Evolutionary conservation across 2,797 vertebrate genomes (phyloP).

Genomic region (Periparus ater): DNA sequence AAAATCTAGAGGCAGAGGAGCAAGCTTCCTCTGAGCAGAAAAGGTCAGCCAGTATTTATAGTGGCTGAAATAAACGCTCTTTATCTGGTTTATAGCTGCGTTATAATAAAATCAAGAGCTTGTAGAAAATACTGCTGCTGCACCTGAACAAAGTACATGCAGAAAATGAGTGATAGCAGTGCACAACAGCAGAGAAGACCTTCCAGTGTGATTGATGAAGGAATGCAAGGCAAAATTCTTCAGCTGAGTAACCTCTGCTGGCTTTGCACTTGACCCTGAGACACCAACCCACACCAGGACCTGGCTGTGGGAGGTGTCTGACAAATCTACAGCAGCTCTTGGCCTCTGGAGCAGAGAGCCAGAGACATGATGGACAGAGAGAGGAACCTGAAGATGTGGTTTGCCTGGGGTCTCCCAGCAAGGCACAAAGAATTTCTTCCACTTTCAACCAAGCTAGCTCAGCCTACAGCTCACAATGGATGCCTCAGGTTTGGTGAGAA

Average conservation of each 20-base stretch:
- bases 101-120: slow-evolving; percentile 42
- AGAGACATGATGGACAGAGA: not conserved
- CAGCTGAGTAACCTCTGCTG: not conserved
- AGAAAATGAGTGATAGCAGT: not conserved
- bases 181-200: not conserved
- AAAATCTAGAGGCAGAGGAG: slow-evolving; percentile 11
- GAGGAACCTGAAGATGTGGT: not conserved
- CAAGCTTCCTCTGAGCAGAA: slow-evolving; percentile 30
- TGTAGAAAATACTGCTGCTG: not conserved
- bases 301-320: rapidly evolving
- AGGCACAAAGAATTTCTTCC: not conserved
- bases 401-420: not conserved
- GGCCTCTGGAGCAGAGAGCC: not conserved
- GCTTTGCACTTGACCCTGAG: not conserved
- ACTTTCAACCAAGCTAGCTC: not conserved
- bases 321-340: not conserved
- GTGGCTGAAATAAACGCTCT: slow-evolving; percentile 8
- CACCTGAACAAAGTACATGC: not conserved
- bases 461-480: not conserved
- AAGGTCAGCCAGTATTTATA: slow-evolving; percentile 55
- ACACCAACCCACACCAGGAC: not conserved
- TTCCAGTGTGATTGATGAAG: not conserved
- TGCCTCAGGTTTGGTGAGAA: not conserved
- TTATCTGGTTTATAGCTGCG: slow-evolving; percentile 36
- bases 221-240: not conserved